Percentiles rank a stretch among this genome's conserved stretches.
These are phyloP conservation scores for Archivesica marissinica DNA, from an alignment of 1,140 invertebrate genomes.

Conservation along the genomic window DNA sequence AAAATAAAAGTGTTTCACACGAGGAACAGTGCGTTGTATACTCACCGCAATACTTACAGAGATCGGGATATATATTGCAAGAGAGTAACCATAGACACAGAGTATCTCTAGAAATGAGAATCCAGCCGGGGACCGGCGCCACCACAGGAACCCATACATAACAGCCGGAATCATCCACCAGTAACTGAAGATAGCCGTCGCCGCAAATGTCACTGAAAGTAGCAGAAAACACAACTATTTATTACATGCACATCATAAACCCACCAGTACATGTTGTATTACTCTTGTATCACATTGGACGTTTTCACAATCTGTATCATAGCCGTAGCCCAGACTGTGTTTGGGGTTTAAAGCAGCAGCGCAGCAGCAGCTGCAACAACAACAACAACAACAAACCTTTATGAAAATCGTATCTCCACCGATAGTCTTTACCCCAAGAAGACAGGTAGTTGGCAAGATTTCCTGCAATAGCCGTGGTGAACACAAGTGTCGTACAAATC, in stretches of 20 bases:
- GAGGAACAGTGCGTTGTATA: background rate
- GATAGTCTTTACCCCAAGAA: slow-evolving; percentile 85
- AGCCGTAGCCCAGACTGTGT: no score
- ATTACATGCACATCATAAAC: no score
- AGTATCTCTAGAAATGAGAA: slow-evolving; percentile 91
- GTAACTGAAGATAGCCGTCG: slow-evolving; percentile 95
- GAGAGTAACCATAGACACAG: slow-evolving; percentile 97
- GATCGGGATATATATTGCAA: slow-evolving; percentile 96
- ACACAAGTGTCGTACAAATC: slow-evolving; percentile 96
- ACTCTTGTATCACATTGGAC: no score
- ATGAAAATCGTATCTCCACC: slow-evolving; percentile 97
- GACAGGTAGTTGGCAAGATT: slow-evolving; percentile 95
- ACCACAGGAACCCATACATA: slow-evolving; percentile 94
- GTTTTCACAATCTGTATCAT: no score
- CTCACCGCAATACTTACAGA: slow-evolving; percentile 85
- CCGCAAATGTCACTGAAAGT: slow-evolving; percentile 91
- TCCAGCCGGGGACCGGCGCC: slow-evolving; percentile 88
- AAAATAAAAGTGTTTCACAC: no score
- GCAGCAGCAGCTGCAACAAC: no score
- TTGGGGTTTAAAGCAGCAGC: no score
- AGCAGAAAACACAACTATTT: slow-evolving; percentile 58
- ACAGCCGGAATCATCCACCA: slow-evolving; percentile 93
- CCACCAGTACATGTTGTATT: no score
- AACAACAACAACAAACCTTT: slow-evolving; percentile 86
- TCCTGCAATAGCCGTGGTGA: slow-evolving; percentile 96